Evolutionary conservation across 2,113 vertebrate species (phyloP).

Genomic region (Pimephales promelas): DNA sequence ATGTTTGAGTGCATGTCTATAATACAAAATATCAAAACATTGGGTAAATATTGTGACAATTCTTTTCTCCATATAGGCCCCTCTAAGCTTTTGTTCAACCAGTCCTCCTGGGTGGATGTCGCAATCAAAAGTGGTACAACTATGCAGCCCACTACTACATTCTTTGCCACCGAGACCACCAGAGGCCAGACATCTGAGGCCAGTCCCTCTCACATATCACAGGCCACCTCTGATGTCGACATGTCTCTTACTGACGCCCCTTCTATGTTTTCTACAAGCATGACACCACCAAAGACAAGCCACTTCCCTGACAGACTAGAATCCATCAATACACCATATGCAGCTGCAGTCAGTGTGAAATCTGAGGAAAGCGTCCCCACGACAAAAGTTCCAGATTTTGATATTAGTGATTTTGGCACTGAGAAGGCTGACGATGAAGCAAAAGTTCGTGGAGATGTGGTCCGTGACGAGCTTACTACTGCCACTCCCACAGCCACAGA

Average conservation of each 20-base stretch:
- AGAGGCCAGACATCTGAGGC: constrained; percentile 41
- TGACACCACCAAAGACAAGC: constrained; percentile 67
- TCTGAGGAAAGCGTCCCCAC: constrained; percentile 47
- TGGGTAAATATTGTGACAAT: constrained; percentile 12
- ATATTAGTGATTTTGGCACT: constrained; percentile 55
- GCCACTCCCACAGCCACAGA: constrained; percentile 12
- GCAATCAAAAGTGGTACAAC: constrained; percentile 58
- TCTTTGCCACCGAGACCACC: constrained; percentile 56
- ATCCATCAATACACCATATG: constrained; percentile 58
- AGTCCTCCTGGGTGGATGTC: constrained; percentile 71
- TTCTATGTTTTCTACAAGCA: constrained; percentile 79
- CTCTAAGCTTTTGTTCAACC: constrained; percentile 60
- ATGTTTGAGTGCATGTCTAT: background rate
- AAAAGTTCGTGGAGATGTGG: constrained; percentile 55
- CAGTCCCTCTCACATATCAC: constrained; percentile 31
- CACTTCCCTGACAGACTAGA: constrained; percentile 52
- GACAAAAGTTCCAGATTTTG: constrained; percentile 45
- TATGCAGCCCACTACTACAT: constrained; percentile 39
- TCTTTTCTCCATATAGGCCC: constrained; percentile 59
- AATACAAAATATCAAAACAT: background rate
- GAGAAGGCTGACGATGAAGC: constrained; percentile 23
- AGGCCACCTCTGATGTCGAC: background rate
- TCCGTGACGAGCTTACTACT: constrained; percentile 28
- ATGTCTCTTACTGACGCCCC: constrained; percentile 54
- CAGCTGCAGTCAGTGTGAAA: constrained; percentile 55